Conservation (phyloP, 2,113 vertebrate species). For the Corydoras maculifer region DNA sequence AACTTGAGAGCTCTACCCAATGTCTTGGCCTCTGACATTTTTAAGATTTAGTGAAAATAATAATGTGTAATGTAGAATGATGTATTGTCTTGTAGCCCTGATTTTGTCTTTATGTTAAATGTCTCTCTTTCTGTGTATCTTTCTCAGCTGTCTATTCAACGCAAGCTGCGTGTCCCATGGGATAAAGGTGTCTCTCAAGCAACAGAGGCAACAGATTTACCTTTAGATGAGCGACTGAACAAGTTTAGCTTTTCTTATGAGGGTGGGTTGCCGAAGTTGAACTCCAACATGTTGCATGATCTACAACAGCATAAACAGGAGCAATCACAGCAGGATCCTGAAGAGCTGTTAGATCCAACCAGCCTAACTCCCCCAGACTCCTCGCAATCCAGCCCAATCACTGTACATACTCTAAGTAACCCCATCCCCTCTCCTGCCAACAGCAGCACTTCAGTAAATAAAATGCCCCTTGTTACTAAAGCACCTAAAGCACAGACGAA, state of each 20-base stretch:
- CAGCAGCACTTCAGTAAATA: slow-evolving; percentile 54
- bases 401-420: slow-evolving; percentile 4
- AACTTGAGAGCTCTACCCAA: too few relatives aligned
- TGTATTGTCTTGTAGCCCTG: background rate
- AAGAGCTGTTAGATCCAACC: slow-evolving; percentile 19
- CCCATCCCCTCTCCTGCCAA: background rate
- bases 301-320: slow-evolving; percentile 47
- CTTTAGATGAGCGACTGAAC: slow-evolving; percentile 71
- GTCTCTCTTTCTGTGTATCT: slow-evolving; percentile 65
- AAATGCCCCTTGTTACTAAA: slow-evolving; percentile 34
- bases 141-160: slow-evolving; percentile 58
- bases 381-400: slow-evolving; percentile 14
- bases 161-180: slow-evolving; percentile 85
- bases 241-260: slow-evolving; percentile 84
- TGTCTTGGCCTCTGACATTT: too few relatives aligned
- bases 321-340: background rate
- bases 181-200: slow-evolving; percentile 82
- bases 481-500: slow-evolving; percentile 29
- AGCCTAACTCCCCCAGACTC: slow-evolving; percentile 41
- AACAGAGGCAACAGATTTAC: slow-evolving; percentile 74
- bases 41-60: too few relatives aligned
- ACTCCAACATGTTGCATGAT: slow-evolving; percentile 70
- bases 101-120: background rate
- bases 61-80: background rate
- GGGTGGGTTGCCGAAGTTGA: slow-evolving; percentile 76